Evolutionary conservation across 37 sponge, comb jelly and placozoan genomes (phyloP).

Genomic region (Ianthella basta): DNA sequence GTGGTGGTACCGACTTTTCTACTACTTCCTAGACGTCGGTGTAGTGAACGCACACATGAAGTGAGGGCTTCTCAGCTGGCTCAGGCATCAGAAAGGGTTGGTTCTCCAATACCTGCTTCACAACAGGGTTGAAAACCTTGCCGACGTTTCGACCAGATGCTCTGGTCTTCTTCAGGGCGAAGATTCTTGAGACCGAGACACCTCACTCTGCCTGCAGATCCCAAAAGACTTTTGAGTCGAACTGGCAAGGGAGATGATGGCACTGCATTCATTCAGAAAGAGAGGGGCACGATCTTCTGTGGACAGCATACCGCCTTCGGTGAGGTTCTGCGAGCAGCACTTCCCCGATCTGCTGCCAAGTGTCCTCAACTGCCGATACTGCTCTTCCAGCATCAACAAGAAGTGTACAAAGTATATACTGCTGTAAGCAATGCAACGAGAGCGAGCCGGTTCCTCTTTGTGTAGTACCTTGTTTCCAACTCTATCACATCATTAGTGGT

Average conservation of each 20-base stretch:
- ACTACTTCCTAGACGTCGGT: not conserved
- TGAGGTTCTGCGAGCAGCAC: not conserved
- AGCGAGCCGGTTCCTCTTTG: not conserved
- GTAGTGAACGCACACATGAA: not conserved
- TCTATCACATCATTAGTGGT: no score
- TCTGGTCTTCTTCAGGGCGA: no score
- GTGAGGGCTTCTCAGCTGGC: not conserved
- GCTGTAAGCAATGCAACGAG: not conserved
- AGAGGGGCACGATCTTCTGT: not conserved
- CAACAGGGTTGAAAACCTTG: no score
- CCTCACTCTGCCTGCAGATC: not conserved
- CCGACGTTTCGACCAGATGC: no score
- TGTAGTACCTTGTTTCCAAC: not conserved
- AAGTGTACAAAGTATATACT: not conserved
- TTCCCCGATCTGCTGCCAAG: not conserved
- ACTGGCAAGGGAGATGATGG: not conserved
- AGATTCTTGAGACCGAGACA: no score
- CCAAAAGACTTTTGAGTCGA: not conserved
- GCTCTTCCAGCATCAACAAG: not conserved
- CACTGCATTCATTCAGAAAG: not conserved
- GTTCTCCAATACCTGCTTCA: no score
- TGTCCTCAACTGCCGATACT: not conserved
- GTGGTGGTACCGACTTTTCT: slow-evolving; percentile 9
- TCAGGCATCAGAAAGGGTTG: no score
- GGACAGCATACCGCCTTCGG: not conserved